Percentiles rank a stretch among this genome's conserved stretches.
Evolutionary conservation across 2,797 vertebrate species (phyloP).

Genomic region (Spinibarbus caldwelli): DNA sequence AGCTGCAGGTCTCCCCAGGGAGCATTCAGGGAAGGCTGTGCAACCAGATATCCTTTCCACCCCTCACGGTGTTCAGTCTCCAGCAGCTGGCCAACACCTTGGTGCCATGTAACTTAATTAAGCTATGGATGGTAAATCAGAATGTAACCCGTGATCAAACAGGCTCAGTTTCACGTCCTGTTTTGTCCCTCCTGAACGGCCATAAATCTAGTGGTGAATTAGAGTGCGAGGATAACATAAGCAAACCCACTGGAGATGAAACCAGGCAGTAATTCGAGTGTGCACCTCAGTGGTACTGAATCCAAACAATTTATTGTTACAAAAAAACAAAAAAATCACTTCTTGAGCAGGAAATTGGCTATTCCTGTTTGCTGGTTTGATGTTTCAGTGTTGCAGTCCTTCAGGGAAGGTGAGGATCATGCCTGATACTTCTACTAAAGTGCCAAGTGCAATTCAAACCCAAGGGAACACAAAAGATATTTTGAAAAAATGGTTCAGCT

Average conservation of each 20-base stretch:
- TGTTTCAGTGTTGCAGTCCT: not conserved
- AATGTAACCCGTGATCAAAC: slow-evolving; percentile 80
- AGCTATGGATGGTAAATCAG: slow-evolving; percentile 83
- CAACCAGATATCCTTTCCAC: slow-evolving; percentile 51
- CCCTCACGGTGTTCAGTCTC: slow-evolving; percentile 23
- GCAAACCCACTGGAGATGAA: slow-evolving; percentile 69
- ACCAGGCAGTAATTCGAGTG: slow-evolving; percentile 63
- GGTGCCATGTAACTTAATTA: slow-evolving; percentile 80
- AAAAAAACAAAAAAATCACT: not conserved
- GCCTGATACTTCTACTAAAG: not conserved
- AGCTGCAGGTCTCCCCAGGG: slow-evolving; percentile 54
- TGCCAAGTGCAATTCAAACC: not conserved
- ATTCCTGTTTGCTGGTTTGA: not conserved
- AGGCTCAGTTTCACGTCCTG: slow-evolving; percentile 71
- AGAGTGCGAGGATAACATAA: slow-evolving; percentile 72
- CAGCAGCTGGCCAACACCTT: slow-evolving; percentile 69
- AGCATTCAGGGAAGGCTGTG: slow-evolving; percentile 57
- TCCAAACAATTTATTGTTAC: not conserved
- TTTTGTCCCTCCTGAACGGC: slow-evolving; percentile 64
- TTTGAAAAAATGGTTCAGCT: not conserved
- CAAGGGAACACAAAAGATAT: not conserved
- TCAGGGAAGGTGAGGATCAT: not conserved
- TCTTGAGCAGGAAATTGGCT: not conserved
- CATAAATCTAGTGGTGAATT: slow-evolving; percentile 73
- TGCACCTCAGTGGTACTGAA: slow-evolving; percentile 45